A percentile compares a stretch with the other conserved stretches of the same genome.
Evolutionary conservation across 35 echinoderm and acorn worm genomes (phyloP).

Genomic region (Ptychodera flava): DNA sequence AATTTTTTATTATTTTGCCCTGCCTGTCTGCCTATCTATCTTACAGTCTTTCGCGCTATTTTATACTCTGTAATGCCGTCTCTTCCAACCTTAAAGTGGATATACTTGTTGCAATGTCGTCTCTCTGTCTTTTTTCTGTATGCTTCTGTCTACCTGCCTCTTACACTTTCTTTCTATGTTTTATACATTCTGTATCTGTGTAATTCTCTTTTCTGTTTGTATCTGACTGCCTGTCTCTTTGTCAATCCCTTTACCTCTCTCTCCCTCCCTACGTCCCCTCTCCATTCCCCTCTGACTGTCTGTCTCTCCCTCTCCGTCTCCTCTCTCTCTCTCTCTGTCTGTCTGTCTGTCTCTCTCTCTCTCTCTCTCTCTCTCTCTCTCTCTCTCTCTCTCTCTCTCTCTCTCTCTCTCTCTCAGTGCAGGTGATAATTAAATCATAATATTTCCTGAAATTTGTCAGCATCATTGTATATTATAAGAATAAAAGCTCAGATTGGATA

Average conservation of each 20-base stretch:
- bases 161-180: not conserved
- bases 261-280: not conserved
- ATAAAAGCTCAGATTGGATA: too few relatives aligned
- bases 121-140: too few relatives aligned
- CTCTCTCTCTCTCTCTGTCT: not conserved
- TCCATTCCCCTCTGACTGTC: not conserved
- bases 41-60: too few relatives aligned
- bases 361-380: not conserved
- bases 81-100: too few relatives aligned
- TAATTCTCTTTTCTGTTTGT: not conserved
- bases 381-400: too few relatives aligned
- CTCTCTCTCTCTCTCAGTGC: too few relatives aligned
- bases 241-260: not conserved
- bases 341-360: not conserved
- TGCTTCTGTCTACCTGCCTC: not conserved
- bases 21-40: not conserved
- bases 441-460: too few relatives aligned
- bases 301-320: not conserved
- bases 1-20: too few relatives aligned
- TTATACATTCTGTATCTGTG: not conserved
- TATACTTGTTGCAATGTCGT: too few relatives aligned
- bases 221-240: not conserved
- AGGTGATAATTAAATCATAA: too few relatives aligned
- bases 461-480: too few relatives aligned
- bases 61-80: too few relatives aligned